phyloP scores from a whole-genome alignment of 2,113 vertebrate species.

The Tricholaema leucomelas region DNA sequence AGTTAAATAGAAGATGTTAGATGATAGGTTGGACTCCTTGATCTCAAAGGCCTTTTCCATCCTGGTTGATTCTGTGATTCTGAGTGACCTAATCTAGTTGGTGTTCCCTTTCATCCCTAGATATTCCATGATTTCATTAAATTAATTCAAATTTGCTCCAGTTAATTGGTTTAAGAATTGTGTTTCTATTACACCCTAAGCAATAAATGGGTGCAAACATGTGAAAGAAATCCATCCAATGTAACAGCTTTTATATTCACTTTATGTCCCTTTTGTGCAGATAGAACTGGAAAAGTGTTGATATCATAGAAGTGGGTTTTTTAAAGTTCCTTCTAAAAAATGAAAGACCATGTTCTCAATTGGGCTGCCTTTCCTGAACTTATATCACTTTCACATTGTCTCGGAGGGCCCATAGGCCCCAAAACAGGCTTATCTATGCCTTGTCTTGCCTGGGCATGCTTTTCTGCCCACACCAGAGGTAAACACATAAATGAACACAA shows the following conservation, averaged over 20 bases:
- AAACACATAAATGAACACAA: too few species aligned
- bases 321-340: neutral
- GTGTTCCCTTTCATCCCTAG: too few species aligned
- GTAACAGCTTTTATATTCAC: neutral
- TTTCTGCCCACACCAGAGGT: too few species aligned
- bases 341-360: neutral
- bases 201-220: neutral
- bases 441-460: too few species aligned
- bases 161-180: neutral
- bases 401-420: too few species aligned
- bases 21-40: too few species aligned
- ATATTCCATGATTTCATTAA: too few species aligned
- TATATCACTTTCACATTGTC: fast-evolving
- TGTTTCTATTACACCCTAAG: neutral
- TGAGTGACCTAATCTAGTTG: too few species aligned
- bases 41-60: too few species aligned
- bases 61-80: too few species aligned
- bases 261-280: neutral
- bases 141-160: neutral
- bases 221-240: neutral
- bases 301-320: neutral
- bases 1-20: too few species aligned
- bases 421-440: too few species aligned
- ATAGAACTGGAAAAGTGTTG: neutral
- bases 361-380: neutral